Evolutionary conservation across 2,888 invertebrate species (phyloP).

Genomic region (Pemphredon lugubris): DNA sequence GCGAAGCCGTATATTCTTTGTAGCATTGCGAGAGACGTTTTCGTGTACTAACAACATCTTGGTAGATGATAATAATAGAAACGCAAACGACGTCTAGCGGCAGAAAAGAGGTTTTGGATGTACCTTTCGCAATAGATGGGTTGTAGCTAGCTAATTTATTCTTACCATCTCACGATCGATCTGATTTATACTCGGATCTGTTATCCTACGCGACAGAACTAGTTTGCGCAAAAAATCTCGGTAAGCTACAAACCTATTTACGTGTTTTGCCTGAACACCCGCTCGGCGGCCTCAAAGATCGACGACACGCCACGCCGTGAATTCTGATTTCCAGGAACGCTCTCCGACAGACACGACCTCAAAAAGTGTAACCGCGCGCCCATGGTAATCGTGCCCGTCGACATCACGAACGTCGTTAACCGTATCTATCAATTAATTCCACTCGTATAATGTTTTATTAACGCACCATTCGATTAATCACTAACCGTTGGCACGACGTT

Average conservation of each 20-base stretch:
- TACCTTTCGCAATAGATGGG: background rate
- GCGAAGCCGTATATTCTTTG: no score
- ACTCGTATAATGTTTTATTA: no score
- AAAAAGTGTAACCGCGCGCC: slow-evolving; percentile 1
- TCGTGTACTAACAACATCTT: no score
- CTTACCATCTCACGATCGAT: slow-evolving; percentile 13
- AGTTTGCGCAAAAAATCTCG: slow-evolving; percentile 27
- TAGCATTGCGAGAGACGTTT: no score
- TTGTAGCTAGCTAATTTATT: no score
- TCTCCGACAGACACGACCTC: slow-evolving; percentile 30
- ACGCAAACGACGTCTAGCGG: no score
- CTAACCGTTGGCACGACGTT: no score
- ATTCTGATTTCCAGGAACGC: slow-evolving; percentile 42
- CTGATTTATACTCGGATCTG: background rate
- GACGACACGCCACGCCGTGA: slow-evolving; percentile 31
- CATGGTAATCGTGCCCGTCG: background rate
- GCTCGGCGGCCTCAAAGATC: slow-evolving; percentile 41
- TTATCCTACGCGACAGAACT: slow-evolving; percentile 8
- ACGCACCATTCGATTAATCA: no score
- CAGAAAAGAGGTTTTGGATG: no score
- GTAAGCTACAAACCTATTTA: slow-evolving; percentile 55
- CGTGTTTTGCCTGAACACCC: slow-evolving; percentile 46
- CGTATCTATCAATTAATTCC: no score
- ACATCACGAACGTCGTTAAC: background rate
- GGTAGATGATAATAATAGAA: no score